These are phyloP conservation scores for Hydraecia micacea DNA, from an alignment of 2,888 invertebrate species.

Conservation along the genomic window DNA sequence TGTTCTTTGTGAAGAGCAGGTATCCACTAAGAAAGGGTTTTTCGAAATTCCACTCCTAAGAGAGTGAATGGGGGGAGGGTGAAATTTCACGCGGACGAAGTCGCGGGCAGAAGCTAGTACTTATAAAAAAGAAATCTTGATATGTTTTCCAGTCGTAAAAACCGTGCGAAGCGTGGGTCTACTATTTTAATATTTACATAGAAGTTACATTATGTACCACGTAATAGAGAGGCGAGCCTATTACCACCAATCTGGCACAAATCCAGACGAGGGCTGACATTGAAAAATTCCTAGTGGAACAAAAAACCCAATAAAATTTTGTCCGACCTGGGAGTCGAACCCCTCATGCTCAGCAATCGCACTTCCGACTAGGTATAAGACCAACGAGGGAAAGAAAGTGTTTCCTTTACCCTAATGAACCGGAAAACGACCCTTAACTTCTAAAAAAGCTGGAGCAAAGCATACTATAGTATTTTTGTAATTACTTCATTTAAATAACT, in stretches of 20 bases:
- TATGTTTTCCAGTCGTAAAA: neutral
- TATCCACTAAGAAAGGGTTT: too few species aligned
- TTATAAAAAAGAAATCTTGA: neutral
- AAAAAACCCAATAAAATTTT: neutral
- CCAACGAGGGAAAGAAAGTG: neutral
- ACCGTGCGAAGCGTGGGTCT: neutral
- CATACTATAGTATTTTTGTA: neutral
- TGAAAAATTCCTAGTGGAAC: neutral
- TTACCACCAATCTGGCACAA: neutral
- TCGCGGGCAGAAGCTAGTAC: too few species aligned
- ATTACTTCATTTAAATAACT: neutral
- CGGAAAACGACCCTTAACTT: neutral
- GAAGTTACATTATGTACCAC: too few species aligned
- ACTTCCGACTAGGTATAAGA: neutral
- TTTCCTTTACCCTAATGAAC: neutral
- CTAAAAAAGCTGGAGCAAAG: neutral
- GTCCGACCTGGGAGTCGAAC: neutral
- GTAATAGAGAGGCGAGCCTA: neutral
- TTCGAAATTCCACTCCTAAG: too few species aligned
- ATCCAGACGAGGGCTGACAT: neutral
- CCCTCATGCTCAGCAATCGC: neutral
- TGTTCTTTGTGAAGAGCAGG: too few species aligned
- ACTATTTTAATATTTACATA: neutral
- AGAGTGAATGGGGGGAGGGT: too few species aligned
- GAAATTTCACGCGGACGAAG: too few species aligned